Base-by-base conservation (phyloP, 2,797 vertebrate species). In the Eleutherodactylus coqui region DNA sequence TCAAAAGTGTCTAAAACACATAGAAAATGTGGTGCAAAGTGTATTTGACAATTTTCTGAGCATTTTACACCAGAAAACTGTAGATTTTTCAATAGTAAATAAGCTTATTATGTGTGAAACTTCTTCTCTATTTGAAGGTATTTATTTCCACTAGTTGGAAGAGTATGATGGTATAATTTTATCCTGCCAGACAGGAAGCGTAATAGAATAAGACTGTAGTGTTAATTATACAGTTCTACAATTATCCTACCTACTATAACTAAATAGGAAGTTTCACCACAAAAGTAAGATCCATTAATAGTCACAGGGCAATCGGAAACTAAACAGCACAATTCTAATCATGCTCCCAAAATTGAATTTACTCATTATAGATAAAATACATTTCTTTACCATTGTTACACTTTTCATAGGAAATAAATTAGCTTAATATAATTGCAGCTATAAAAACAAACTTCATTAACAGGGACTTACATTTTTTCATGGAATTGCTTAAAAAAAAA, bases 351-450 rank as follows among this genome's bases (percentile, higher is more conserved):
- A 84, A 84, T 60, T 64, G 27, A 84, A 84, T 84, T 77, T 45
- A 64, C 82, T 75, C 29, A 47, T 43, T 76, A 76, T 51, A 84
- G 83, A 84, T 84, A 84, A 77, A 75, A 64, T 84, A 51, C 24
- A 51, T 77, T 84, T 84, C 43, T 60, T 38, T 47, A 3, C 6
- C 41, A 82, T 38, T 82, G 49, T 73, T 83, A 83, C 45, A 70
- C n/a, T 83, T n/a, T 38, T 32, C 34, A 41, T 41, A 21, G 67
- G 36, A 73, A 73, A 75, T 75, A 58, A 43, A 83, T 83, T 53
- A 32, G 49, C 17, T 83, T 32, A 41, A 83, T 73, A 73, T 83
- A 83, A 83, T 83, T 83, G 34, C 49, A 73, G 19, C 67, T 73
- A 53, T 73, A 70, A 82, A 55, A 70, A 72, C 32, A 49, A 82